Conservation (phyloP, 1,140 invertebrate genomes). For the Drosophila oshimai region DNA sequence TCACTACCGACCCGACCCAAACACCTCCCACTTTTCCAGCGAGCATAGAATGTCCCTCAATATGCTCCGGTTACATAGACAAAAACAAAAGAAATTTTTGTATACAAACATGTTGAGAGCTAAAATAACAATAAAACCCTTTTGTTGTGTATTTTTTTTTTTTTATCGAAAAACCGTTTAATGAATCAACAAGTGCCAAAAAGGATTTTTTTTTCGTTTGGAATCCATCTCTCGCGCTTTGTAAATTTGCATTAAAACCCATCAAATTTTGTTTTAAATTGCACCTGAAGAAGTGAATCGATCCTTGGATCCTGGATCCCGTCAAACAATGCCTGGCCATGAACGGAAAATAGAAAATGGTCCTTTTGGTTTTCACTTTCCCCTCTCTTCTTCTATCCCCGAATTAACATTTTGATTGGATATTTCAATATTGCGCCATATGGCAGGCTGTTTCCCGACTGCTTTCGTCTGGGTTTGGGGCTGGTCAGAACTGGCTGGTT, state of each 20-base stretch:
- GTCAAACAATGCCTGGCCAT: slow-evolving; percentile 7
- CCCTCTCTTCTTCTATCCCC: slow-evolving; percentile 24
- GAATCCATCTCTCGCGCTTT: slow-evolving; percentile 11
- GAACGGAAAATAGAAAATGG: background rate
- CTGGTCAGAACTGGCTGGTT: slow-evolving; percentile 27
- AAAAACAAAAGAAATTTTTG: slow-evolving; percentile 5
- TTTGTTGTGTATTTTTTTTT: background rate
- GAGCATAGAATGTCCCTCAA: slow-evolving; percentile 47
- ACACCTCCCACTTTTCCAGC: slow-evolving; percentile 4
- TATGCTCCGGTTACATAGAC: slow-evolving; percentile 42
- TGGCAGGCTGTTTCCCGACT: slow-evolving; percentile 42
- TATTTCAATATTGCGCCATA: slow-evolving; percentile 80
- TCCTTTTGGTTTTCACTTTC: slow-evolving; percentile 27
- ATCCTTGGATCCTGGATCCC: slow-evolving; percentile 1
- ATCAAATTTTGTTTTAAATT: slow-evolving; percentile 23
- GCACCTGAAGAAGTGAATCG: slow-evolving; percentile 11
- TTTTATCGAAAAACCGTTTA: slow-evolving; percentile 26
- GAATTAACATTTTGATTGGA: slow-evolving; percentile 81
- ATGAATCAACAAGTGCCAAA: slow-evolving; percentile 66
- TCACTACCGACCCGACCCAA: slow-evolving; percentile 12
- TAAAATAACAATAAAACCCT: slow-evolving; percentile 32
- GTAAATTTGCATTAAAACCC: slow-evolving; percentile 31
- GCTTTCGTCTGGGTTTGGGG: slow-evolving; percentile 5
- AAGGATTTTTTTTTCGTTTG: background rate
- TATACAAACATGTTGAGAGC: background rate